Conservation (phyloP, 2,113 vertebrate genomes). For the Cryptoleucopteryx plumbea region DNA sequence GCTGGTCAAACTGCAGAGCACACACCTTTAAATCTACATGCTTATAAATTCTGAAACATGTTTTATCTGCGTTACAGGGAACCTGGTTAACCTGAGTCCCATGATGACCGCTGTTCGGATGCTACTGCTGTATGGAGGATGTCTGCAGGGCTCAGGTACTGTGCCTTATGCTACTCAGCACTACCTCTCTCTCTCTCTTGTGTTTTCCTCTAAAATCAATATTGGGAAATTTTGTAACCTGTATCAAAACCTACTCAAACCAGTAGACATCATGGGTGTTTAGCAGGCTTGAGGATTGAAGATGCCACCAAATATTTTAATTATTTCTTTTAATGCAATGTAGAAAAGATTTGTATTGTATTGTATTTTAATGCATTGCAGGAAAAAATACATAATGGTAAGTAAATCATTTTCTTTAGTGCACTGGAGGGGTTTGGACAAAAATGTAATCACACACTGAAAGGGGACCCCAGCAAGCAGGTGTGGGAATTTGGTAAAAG, state of each 20-base stretch:
- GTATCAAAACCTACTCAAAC: neutral
- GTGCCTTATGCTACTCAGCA: neutral
- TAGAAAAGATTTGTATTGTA: neutral
- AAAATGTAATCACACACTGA: neutral
- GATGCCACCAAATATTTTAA: neutral
- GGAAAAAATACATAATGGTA: neutral
- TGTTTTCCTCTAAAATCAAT: neutral
- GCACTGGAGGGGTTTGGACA: neutral
- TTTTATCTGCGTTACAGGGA: neutral
- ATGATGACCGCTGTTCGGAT: neutral
- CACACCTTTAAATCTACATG: neutral
- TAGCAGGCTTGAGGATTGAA: neutral
- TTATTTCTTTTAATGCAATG: neutral
- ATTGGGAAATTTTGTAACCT: neutral
- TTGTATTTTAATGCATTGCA: neutral
- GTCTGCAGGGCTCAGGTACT: neutral
- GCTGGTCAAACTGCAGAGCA: neutral
- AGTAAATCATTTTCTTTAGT: neutral
- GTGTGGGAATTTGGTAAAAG: neutral
- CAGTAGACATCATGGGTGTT: neutral
- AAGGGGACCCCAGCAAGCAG: neutral
- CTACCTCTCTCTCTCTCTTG: neutral
- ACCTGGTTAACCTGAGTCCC: neutral
- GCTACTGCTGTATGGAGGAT: neutral
- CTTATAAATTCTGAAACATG: neutral